Base-by-base conservation (phyloP, 2,888 invertebrate genomes). In the Sturmia bella region DNA sequence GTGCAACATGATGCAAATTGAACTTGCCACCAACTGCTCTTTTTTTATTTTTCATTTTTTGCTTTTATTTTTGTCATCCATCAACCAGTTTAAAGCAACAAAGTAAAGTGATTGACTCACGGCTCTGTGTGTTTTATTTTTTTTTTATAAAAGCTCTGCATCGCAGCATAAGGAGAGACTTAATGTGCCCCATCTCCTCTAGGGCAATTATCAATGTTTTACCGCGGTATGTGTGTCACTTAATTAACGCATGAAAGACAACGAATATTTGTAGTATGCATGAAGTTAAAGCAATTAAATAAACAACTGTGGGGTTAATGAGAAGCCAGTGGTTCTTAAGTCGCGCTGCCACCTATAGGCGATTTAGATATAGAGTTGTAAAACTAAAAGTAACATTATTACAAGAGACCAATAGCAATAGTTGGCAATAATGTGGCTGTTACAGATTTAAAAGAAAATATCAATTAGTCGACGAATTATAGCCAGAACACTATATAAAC, bases 191-290 rank as follows among this genome's bases (percentile, higher is more conserved):
- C 39, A 41, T 12, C 45, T 15, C 54, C 63, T 54, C 19, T 15
- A 9, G 27, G 57, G 54, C 11, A 41, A 50, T 57, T 59, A 68
- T 68, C 52, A 57, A 57, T 43, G 32, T 52, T 21, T 27, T 11
- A 15, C 0, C 1, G 4, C 12, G n/a, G 43, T 52, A 54, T 69
- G 52, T 52, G 61, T 76, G 69, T 61, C 61, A 69, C 45, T 61
- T 54, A 69, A 76, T 76, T 69, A 76, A 76, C 59, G 17, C 54
- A 61, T 45, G 61, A 32, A 32, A 69, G 45, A 68, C 64, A 56
- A 17, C 39, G 39, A 74, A 66, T 11, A 54, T n/a, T 61, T 52
- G 7, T 59, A 43, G 48, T 61, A 15, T 43, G 21, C 41, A 73
- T 52, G 61, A 11, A 52, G 17, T 39, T 32, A 41, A 27, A 72